Conservation (phyloP, 2,113 vertebrate species). For the Serilophus lunatus region DNA sequence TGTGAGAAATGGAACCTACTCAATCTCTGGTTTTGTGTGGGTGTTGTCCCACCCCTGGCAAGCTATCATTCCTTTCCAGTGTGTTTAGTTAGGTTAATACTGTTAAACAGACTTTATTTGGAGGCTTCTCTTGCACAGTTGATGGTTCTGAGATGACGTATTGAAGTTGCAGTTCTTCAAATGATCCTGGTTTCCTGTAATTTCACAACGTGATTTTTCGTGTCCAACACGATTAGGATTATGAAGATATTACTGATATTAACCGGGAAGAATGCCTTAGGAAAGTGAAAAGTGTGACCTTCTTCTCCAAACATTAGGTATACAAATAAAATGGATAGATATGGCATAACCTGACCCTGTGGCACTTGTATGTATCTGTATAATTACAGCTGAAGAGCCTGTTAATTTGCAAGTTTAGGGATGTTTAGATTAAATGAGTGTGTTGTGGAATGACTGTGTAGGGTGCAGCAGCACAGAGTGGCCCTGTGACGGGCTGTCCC, state of each 20-base stretch:
- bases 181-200: background rate
- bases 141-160: background rate
- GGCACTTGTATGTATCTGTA: conserved; percentile 55
- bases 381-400: conserved; percentile 59
- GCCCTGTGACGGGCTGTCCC: background rate
- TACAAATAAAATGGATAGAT: conserved; percentile 18
- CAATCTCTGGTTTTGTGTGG: background rate
- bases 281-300: background rate
- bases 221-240: background rate
- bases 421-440: conserved; percentile 53
- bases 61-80: accelerated
- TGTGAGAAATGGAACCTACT: background rate
- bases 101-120: background rate
- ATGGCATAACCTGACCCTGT: conserved; percentile 32
- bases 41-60: background rate
- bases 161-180: background rate
- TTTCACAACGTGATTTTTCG: background rate
- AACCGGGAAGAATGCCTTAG: background rate
- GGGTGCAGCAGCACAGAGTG: background rate
- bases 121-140: background rate
- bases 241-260: background rate
- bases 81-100: background rate
- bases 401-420: conserved; percentile 56
- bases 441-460: conserved; percentile 27
- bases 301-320: background rate